phyloP scores from a whole-genome alignment of 1,140 invertebrate species.

The Philopotamus ludificatus region DNA sequence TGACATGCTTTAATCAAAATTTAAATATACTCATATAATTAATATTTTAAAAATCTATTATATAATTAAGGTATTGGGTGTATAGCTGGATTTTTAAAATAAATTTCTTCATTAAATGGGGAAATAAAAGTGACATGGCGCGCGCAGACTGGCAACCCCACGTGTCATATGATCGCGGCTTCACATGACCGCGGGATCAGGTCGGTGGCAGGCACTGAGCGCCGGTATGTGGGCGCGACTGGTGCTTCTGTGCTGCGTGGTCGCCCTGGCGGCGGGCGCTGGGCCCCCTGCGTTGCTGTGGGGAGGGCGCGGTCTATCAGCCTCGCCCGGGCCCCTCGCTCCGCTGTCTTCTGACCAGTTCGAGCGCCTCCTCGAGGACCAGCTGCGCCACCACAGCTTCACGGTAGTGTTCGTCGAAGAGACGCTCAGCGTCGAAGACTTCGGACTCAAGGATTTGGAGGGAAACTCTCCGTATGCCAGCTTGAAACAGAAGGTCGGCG shows the following conservation, averaged over 20 bases:
- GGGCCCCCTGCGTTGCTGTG: slow-evolving; percentile 51
- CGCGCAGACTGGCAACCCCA: neutral
- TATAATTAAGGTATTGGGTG: too few relatives aligned
- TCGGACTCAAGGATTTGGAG: slow-evolving; percentile 47
- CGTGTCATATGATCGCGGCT: slow-evolving; percentile 16
- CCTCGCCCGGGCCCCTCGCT: slow-evolving; percentile 43
- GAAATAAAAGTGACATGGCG: too few relatives aligned
- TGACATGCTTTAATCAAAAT: too few relatives aligned
- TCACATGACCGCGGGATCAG: slow-evolving; percentile 11
- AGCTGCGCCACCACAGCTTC: slow-evolving; percentile 45
- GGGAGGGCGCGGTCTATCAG: slow-evolving; percentile 43
- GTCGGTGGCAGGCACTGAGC: neutral
- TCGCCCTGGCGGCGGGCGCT: neutral
- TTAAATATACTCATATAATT: too few relatives aligned
- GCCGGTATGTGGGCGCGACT: neutral
- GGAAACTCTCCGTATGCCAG: slow-evolving; percentile 48
- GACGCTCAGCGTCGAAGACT: slow-evolving; percentile 54
- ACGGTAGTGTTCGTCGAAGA: slow-evolving; percentile 51
- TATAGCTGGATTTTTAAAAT: too few relatives aligned
- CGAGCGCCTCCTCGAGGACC: slow-evolving; percentile 43
- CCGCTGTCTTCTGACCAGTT: slow-evolving; percentile 44
- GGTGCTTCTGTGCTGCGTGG: neutral
- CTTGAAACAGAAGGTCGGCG: slow-evolving; percentile 45
- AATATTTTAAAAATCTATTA: too few relatives aligned
- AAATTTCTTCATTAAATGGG: too few relatives aligned